Percentiles rank a stretch among this genome's conserved stretches.
Evolutionary conservation across 2,888 invertebrate genomes (phyloP).

Genomic region (Oligia latruncula): DNA sequence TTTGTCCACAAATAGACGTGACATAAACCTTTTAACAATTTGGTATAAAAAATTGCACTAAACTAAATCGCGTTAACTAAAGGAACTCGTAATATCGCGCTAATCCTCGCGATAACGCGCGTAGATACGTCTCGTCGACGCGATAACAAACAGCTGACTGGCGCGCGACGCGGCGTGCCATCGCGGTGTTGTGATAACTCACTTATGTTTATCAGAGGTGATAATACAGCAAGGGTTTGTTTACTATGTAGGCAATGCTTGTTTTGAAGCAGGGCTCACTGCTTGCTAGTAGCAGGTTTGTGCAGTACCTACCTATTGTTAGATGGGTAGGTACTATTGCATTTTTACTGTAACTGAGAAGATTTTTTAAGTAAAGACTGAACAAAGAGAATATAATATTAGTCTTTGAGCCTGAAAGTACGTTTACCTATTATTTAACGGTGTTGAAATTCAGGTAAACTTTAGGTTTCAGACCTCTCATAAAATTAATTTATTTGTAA

Average conservation of each 20-base stretch:
- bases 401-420: neutral
- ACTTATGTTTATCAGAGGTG: neutral
- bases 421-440: neutral
- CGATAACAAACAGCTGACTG: slow-evolving; percentile 71
- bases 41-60: neutral
- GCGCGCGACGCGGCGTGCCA: slow-evolving; percentile 7
- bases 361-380: no score
- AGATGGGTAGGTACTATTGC: neutral
- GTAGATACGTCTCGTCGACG: slow-evolving; percentile 50
- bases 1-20: slow-evolving; percentile 1
- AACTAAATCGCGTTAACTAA: neutral
- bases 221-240: slow-evolving; percentile 7
- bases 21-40: neutral
- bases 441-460: neutral
- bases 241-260: neutral
- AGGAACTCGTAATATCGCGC: neutral
- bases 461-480: neutral
- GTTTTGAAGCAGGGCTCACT: no score
- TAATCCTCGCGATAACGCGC: slow-evolving; percentile 21
- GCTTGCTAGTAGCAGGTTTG: neutral
- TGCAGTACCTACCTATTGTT: neutral
- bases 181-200: slow-evolving; percentile 27
- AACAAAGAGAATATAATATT: no score
- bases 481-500: neutral
- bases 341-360: neutral